These are phyloP conservation scores for Candidula unifasciata DNA, from an alignment of 2,888 invertebrate species.

Conservation along the genomic window DNA sequence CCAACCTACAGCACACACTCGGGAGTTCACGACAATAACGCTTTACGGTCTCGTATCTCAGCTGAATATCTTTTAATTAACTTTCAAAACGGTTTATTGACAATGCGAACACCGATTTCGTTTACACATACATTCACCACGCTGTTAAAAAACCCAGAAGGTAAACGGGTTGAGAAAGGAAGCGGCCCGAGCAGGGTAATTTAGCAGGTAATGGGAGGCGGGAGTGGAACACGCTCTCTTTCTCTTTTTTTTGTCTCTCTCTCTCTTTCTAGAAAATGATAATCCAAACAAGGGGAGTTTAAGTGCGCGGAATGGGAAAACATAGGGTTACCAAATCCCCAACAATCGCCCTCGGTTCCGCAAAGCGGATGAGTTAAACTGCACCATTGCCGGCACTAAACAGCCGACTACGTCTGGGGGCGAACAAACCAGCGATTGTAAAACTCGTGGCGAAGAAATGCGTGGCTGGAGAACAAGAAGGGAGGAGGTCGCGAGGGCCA, in stretches of 20 bases:
- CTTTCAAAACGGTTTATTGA: slow-evolving; percentile 17
- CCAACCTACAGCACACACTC: not conserved
- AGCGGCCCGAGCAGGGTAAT: slow-evolving; percentile 35
- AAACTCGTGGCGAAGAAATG: not conserved
- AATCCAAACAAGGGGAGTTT: slow-evolving; percentile 26
- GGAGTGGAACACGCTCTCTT: not conserved
- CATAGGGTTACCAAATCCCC: not conserved
- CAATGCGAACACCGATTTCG: slow-evolving; percentile 18
- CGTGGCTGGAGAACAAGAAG: not conserved
- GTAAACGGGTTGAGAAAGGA: not conserved
- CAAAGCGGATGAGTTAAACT: not conserved
- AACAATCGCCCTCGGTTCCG: not conserved
- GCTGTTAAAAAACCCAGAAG: not conserved
- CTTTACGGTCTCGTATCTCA: not conserved
- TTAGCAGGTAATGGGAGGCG: slow-evolving; percentile 16
- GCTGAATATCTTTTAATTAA: slow-evolving; percentile 21
- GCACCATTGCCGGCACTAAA: not conserved
- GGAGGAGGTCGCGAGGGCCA: slow-evolving; percentile 37
- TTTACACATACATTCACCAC: slow-evolving; percentile 11
- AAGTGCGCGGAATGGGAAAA: slow-evolving; percentile 34
- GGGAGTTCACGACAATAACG: not conserved
- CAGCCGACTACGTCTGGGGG: not conserved
- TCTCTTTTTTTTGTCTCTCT: not conserved
- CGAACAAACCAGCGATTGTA: slow-evolving; percentile 8
- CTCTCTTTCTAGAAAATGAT: slow-evolving; percentile 27